Evolutionary conservation across 23 tunicate species (phyloP).

Genomic region (Styela plicata): DNA sequence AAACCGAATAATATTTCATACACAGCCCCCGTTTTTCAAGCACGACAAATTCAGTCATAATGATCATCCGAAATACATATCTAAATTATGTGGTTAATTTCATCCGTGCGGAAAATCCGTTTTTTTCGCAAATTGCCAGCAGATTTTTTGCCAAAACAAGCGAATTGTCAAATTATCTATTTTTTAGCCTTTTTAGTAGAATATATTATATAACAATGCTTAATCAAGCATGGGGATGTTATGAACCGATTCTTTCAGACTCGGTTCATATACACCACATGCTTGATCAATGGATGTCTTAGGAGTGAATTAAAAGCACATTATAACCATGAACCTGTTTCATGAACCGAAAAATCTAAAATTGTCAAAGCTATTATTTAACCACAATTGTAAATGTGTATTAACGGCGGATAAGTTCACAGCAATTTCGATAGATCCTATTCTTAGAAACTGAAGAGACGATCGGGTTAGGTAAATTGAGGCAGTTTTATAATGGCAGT

Average conservation of each 20-base stretch:
- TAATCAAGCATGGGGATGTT: no score
- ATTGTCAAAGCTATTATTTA: neutral
- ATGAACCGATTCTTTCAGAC: no score
- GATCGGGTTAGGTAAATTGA: constrained; percentile 1
- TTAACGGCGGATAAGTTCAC: constrained; percentile 14
- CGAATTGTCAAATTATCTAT: neutral
- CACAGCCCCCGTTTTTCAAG: no score
- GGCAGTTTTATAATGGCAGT: neutral
- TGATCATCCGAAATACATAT: neutral
- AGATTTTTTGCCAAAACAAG: neutral
- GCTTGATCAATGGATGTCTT: no score
- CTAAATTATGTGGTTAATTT: neutral
- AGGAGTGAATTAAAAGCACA: no score
- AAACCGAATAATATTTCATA: no score
- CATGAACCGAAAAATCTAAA: neutral
- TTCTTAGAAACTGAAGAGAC: neutral
- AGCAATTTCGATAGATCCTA: neutral
- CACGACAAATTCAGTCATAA: neutral
- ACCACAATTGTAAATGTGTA: neutral
- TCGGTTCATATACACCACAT: no score
- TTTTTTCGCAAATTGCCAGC: neutral
- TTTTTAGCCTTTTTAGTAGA: no score
- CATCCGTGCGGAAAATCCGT: neutral
- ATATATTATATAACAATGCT: no score
- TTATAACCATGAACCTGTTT: neutral